phyloP scores from a whole-genome alignment of 1,140 invertebrate genomes.

The Drusus annulatus region DNA sequence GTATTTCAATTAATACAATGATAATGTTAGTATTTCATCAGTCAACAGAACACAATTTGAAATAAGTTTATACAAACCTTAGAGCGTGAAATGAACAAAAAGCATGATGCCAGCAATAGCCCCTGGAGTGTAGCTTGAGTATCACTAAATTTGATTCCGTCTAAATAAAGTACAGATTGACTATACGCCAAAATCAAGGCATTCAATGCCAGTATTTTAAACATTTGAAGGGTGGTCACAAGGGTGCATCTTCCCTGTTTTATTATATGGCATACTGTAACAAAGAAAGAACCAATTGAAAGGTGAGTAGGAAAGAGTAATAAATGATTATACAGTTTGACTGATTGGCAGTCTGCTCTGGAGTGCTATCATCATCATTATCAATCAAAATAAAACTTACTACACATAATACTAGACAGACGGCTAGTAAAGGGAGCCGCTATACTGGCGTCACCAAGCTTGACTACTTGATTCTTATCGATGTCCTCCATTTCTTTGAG shows the following conservation, averaged over 20 bases:
- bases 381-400: constrained; percentile 68
- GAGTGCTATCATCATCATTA: not conserved
- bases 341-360: too few species aligned
- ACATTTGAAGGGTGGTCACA: constrained; percentile 99
- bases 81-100: constrained; percentile 97
- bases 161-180: constrained; percentile 98
- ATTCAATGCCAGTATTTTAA: constrained; percentile 99
- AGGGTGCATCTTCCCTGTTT: constrained; percentile 99
- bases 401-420: constrained; percentile 96
- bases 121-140: constrained; percentile 97
- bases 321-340: too few species aligned
- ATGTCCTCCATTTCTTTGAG: constrained; percentile 94
- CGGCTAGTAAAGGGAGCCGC: constrained; percentile 99
- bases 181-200: constrained; percentile 98
- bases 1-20: too few species aligned
- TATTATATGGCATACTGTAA: constrained; percentile 96
- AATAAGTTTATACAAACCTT: constrained; percentile 78
- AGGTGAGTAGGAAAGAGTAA: not conserved
- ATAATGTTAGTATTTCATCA: not conserved
- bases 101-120: constrained; percentile 94
- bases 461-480: constrained; percentile 87
- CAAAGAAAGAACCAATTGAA: constrained; percentile 26
- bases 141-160: constrained; percentile 98
- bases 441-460: constrained; percentile 98
- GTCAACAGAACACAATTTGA: not conserved